phyloP scores from a whole-genome alignment of 2,888 invertebrate genomes.

The Bhutanitis thaidina region DNA sequence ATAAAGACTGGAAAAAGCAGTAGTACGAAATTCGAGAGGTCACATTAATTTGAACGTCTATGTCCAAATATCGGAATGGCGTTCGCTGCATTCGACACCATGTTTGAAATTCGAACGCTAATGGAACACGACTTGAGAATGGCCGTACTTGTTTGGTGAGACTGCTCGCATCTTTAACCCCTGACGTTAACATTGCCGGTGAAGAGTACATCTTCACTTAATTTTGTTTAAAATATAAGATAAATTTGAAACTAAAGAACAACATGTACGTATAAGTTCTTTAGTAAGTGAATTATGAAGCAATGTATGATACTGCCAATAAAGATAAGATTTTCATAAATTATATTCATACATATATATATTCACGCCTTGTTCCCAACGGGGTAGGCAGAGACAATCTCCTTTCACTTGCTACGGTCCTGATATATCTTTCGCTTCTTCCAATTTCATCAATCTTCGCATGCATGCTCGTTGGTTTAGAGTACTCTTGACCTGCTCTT shows the following conservation, averaged over 20 bases:
- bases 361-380: no score
- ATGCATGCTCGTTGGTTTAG: no score
- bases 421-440: no score
- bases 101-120: constrained; percentile 67
- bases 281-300: background rate
- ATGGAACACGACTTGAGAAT: constrained; percentile 61
- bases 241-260: constrained; percentile 1
- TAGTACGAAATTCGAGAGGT: constrained; percentile 36
- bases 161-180: constrained; percentile 14
- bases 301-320: background rate
- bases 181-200: constrained; percentile 1
- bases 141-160: constrained; percentile 43
- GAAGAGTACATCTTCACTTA: constrained; percentile 1
- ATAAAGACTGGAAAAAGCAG: constrained; percentile 33
- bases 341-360: no score
- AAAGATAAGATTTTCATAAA: constrained; percentile 1
- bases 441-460: no score
- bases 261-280: background rate
- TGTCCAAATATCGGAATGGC: constrained; percentile 58
- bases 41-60: constrained; percentile 47
- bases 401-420: no score
- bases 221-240: constrained; percentile 1
- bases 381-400: no score
- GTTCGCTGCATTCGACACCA: constrained; percentile 72
- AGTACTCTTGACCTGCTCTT: no score